These are phyloP conservation scores for Sebastes nivosus DNA, from an alignment of 2,797 vertebrate species.

Conservation along the genomic window DNA sequence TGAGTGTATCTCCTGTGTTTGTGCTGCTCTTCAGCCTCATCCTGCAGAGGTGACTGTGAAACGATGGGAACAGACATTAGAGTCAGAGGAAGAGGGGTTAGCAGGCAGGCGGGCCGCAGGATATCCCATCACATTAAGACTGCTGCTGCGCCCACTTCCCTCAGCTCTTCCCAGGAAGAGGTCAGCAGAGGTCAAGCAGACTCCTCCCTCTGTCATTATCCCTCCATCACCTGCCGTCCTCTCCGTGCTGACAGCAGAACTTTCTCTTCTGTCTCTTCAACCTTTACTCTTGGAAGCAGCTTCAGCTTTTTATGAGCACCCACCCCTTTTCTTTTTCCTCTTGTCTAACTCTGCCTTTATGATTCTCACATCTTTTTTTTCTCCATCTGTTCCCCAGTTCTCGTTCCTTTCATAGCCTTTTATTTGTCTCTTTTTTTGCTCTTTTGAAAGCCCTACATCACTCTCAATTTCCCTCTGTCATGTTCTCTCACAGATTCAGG, in stretches of 20 bases:
- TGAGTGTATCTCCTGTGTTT: constrained; percentile 28
- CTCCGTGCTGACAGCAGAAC: constrained; percentile 71
- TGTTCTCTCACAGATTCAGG: constrained; percentile 36
- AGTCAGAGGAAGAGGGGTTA: constrained; percentile 72
- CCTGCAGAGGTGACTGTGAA: constrained; percentile 64
- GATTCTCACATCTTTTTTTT: constrained; percentile 55
- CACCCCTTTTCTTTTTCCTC: constrained; percentile 45
- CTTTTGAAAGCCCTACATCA: constrained; percentile 48
- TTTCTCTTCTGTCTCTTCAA: constrained; percentile 59
- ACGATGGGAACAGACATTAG: constrained; percentile 65
- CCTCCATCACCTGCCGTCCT: constrained; percentile 77
- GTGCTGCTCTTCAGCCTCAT: constrained; percentile 39
- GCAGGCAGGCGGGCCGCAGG: constrained; percentile 74
- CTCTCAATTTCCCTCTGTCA: constrained; percentile 50
- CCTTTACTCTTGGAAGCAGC: constrained; percentile 47
- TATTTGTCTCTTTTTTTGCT: constrained; percentile 52
- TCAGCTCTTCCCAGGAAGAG: constrained; percentile 72
- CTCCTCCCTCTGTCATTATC: constrained; percentile 76
- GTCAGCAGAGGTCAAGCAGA: constrained; percentile 70
- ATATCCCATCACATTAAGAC: constrained; percentile 79
- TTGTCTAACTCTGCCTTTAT: constrained; percentile 49
- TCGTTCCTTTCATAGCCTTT: constrained; percentile 36
- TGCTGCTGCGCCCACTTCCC: constrained; percentile 76
- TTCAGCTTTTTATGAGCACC: constrained; percentile 48
- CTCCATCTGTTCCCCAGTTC: constrained; percentile 69